phyloP scores from a whole-genome alignment of 1,140 invertebrate species.

The Delia radicum region DNA sequence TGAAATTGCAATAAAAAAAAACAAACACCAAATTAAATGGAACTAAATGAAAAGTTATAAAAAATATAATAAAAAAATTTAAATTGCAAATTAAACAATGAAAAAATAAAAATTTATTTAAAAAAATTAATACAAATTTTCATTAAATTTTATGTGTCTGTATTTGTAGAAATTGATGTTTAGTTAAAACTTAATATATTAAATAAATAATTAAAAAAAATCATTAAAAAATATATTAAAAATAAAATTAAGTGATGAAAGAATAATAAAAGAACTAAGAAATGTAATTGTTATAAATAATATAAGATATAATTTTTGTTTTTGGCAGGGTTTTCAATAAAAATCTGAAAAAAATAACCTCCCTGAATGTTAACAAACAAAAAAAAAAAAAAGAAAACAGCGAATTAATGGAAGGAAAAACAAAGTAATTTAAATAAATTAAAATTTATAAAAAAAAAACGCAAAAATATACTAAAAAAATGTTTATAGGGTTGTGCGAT shows the following conservation, averaged over 20 bases:
- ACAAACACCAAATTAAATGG: background rate
- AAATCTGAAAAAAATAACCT: no score
- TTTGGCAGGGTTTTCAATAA: background rate
- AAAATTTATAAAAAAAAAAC: background rate
- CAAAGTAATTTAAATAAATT: background rate
- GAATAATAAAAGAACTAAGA: constrained; percentile 14
- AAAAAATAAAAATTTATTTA: background rate
- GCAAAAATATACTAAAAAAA: background rate
- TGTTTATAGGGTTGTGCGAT: no score
- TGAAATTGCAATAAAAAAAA: background rate
- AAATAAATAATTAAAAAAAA: background rate
- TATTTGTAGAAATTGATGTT: constrained; percentile 20
- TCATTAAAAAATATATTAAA: background rate
- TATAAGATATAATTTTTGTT: background rate
- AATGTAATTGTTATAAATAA: background rate
- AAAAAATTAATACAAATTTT: background rate
- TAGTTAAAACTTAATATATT: constrained; percentile 15
- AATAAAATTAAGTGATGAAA: background rate
- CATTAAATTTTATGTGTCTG: constrained; percentile 4
- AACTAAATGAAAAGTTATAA: background rate
- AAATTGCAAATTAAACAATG: constrained; percentile 4
- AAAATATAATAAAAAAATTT: constrained; percentile 6
- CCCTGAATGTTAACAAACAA: background rate
- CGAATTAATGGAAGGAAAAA: background rate
- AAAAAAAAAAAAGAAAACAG: background rate